These are phyloP conservation scores for Holocentrus rufus DNA, from an alignment of 2,797 vertebrate species.

Conservation along the genomic window DNA sequence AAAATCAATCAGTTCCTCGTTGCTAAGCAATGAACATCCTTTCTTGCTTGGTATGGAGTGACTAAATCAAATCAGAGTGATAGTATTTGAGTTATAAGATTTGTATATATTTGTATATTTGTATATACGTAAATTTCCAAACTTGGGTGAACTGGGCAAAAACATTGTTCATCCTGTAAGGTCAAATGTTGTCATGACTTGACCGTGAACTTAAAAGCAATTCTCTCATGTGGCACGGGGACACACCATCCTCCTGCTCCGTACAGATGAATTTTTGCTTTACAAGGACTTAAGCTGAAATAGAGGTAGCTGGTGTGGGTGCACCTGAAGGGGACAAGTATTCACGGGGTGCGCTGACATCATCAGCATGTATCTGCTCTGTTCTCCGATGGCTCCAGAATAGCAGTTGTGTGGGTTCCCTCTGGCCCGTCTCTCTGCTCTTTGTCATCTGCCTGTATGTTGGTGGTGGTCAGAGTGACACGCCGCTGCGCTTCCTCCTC, in stretches of 20 bases:
- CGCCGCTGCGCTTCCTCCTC: constrained; percentile 13
- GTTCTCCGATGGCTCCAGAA: not conserved
- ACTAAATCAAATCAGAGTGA: too few species aligned
- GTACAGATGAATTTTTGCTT: not conserved
- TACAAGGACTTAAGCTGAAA: not conserved
- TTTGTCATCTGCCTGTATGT: not conserved
- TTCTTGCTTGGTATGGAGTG: not conserved
- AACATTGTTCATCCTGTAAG: constrained; percentile 17
- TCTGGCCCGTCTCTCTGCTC: not conserved
- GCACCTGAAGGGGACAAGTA: too few species aligned
- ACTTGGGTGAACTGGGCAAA: constrained; percentile 11
- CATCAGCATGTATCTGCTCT: not conserved
- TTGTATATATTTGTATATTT: too few species aligned
- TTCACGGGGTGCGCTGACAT: too few species aligned
- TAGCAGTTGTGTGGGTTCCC: not conserved
- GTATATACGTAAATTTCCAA: too few species aligned
- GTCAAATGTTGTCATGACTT: constrained; percentile 36
- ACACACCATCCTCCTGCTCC: not conserved
- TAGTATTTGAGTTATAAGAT: too few species aligned
- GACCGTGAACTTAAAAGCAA: constrained; percentile 1
- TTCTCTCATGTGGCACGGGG: constrained; percentile 4
- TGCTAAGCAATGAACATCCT: constrained; percentile 5
- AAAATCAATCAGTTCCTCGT: not conserved
- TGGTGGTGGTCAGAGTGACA: not conserved
- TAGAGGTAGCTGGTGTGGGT: too few species aligned